phyloP scores from a whole-genome alignment of 2,888 invertebrate species.

The Stenodema calcarata region DNA sequence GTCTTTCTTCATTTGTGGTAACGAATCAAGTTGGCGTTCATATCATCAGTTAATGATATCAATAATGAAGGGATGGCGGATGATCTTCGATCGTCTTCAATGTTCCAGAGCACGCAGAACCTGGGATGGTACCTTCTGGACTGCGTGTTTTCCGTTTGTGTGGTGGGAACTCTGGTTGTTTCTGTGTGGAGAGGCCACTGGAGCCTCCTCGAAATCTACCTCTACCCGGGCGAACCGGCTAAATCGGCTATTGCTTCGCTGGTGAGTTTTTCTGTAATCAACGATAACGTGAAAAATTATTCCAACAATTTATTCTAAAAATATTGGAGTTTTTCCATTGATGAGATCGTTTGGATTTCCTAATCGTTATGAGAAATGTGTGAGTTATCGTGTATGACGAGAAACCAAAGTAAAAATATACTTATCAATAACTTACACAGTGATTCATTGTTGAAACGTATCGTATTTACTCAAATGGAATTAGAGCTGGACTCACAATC shows the following conservation, averaged over 20 bases:
- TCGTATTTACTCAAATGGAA: too few relatives aligned
- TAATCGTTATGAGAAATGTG: too few relatives aligned
- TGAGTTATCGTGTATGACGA: too few relatives aligned
- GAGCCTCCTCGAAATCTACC: slow-evolving; percentile 79
- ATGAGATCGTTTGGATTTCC: too few relatives aligned
- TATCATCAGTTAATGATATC: not conserved
- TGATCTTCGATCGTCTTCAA: not conserved
- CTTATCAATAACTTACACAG: too few relatives aligned
- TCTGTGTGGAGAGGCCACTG: slow-evolving; percentile 89
- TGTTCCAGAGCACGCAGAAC: slow-evolving; percentile 57
- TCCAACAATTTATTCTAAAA: too few relatives aligned
- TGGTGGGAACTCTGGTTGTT: slow-evolving; percentile 84
- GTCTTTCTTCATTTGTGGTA: too few relatives aligned
- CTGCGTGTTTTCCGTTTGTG: slow-evolving; percentile 83
- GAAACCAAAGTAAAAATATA: too few relatives aligned
- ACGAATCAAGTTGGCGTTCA: too few relatives aligned
- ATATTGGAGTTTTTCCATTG: too few relatives aligned
- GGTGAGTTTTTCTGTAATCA: slow-evolving; percentile 67
- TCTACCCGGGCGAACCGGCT: slow-evolving; percentile 74
- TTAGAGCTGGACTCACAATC: too few relatives aligned
- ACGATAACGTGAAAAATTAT: not conserved
- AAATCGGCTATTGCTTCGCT: slow-evolving; percentile 79
- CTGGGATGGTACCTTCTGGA: slow-evolving; percentile 75
- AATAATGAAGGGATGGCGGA: not conserved
- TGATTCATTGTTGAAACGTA: too few relatives aligned